phyloP scores from a whole-genome alignment of 2,888 invertebrate genomes.

The Troides aeacus region DNA sequence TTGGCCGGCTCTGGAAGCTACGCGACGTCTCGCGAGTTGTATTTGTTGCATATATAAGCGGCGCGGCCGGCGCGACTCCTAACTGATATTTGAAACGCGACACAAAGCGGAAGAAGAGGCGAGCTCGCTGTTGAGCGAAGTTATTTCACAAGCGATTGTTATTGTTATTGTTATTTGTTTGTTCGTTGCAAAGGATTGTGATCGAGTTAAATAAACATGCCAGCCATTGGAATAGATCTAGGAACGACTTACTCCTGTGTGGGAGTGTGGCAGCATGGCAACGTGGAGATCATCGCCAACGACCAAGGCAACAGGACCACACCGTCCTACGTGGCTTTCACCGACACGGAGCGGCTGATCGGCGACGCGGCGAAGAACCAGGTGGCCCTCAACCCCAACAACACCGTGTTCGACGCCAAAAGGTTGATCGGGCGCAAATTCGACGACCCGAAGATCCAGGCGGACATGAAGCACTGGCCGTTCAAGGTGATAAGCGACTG shows the following conservation, averaged over 20 bases:
- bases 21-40: constrained; percentile 52
- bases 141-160: constrained; percentile 21
- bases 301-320: constrained; percentile 94
- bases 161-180: background rate
- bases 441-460: constrained; percentile 84
- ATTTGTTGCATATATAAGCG: constrained; percentile 44
- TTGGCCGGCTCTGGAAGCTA: constrained; percentile 47
- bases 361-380: constrained; percentile 94
- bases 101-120: constrained; percentile 21
- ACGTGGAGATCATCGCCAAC: constrained; percentile 86
- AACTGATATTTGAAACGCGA: constrained; percentile 26
- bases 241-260: constrained; percentile 85
- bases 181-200: too few relatives aligned
- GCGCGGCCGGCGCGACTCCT: constrained; percentile 31
- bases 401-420: constrained; percentile 89
- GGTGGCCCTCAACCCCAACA: constrained; percentile 86
- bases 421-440: constrained; percentile 90
- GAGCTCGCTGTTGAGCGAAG: constrained; percentile 27
- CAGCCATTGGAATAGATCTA: constrained; percentile 81
- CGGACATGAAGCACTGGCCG: constrained; percentile 88
- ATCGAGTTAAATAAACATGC: constrained; percentile 43
- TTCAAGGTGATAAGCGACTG: constrained; percentile 82
- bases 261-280: constrained; percentile 69
- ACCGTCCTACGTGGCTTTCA: constrained; percentile 93
- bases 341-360: constrained; percentile 89